Base-by-base conservation (phyloP, 1,140 invertebrate genomes). In the Trissolcus basalis region DNA sequence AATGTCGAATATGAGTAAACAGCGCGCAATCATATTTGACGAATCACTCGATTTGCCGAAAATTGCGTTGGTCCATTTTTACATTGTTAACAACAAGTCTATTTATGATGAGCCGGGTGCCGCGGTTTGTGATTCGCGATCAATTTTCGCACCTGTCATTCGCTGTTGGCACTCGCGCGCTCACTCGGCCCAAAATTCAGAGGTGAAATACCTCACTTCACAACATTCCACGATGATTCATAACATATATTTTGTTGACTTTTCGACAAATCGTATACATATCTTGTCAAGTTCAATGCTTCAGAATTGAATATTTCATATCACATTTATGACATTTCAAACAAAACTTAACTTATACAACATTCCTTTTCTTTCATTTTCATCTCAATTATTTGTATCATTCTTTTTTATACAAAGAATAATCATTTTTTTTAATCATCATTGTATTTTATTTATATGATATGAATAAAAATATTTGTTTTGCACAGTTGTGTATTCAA, bases 141-240 rank as follows among this genome's bases (percentile, higher is more conserved):
- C 36, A 45, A 59, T 61, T 60, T 59, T 61, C 50, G 50, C 56
- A 60, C 43, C 49, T 69, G 43, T 54, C 65, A 54, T 32, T 53
- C 54, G 43, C 13, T 53, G 1, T 69, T 54, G 33, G 67, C 51
- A 56, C 16, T 11, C 54, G 32, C 55, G n/a, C 4, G n/a, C n/a
- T n/a, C n/a, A n/a, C n/a, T n/a, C 10, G 8, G 44, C 49, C 39
- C 33, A 2, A 44, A 9, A 50, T 44, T 70, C 45, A 54, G 50
- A 70, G 67, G 58, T 70, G 58, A 70, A 70, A 70, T 70, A 70
- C 67, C 67, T 56, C 58, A 10, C 44, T 48, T 13, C 32, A 54
- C 35, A 69, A 69, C 50, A 59, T 68, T 53, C 39, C 39, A n/a
- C n/a, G 44, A 55, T 58, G 65, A 69, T 60, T 69, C 43, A 69